phyloP scores from a whole-genome alignment of 2,888 invertebrate species.

The Sinohyriopsis cumingii region DNA sequence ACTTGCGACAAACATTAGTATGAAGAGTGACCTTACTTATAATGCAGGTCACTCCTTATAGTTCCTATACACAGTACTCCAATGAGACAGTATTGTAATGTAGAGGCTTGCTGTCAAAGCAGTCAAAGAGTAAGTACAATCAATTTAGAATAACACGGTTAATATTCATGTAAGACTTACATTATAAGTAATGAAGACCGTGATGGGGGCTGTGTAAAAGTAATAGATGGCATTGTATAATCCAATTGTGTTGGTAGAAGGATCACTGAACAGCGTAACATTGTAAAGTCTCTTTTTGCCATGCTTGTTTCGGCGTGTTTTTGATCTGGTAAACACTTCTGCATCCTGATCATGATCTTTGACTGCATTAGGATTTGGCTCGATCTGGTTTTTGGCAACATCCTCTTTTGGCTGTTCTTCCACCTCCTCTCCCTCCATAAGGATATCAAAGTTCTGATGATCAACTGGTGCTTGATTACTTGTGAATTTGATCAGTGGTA shows the following conservation, averaged over 20 bases:
- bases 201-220: slow-evolving; percentile 70
- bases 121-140: too few relatives aligned
- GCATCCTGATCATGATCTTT: slow-evolving; percentile 11
- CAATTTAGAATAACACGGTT: too few relatives aligned
- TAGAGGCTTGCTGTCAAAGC: too few relatives aligned
- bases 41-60: too few relatives aligned
- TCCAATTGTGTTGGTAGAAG: slow-evolving; percentile 43
- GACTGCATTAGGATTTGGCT: slow-evolving; percentile 7
- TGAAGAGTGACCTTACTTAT: too few relatives aligned
- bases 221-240: slow-evolving; percentile 58
- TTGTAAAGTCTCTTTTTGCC: slow-evolving; percentile 43
- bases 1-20: too few relatives aligned
- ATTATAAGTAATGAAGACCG: slow-evolving; percentile 66
- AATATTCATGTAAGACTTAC: slow-evolving; percentile 44
- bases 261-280: slow-evolving; percentile 45
- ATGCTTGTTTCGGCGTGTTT: slow-evolving; percentile 17
- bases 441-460: slow-evolving; percentile 31
- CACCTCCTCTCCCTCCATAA: slow-evolving; percentile 30
- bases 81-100: too few relatives aligned
- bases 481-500: slow-evolving; percentile 64
- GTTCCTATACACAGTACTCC: too few relatives aligned
- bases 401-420: slow-evolving; percentile 22
- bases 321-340: slow-evolving; percentile 31
- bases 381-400: slow-evolving; percentile 17
- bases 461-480: slow-evolving; percentile 34